Conservation (phyloP, 2,888 invertebrate genomes). For the Eulithis prunata region DNA sequence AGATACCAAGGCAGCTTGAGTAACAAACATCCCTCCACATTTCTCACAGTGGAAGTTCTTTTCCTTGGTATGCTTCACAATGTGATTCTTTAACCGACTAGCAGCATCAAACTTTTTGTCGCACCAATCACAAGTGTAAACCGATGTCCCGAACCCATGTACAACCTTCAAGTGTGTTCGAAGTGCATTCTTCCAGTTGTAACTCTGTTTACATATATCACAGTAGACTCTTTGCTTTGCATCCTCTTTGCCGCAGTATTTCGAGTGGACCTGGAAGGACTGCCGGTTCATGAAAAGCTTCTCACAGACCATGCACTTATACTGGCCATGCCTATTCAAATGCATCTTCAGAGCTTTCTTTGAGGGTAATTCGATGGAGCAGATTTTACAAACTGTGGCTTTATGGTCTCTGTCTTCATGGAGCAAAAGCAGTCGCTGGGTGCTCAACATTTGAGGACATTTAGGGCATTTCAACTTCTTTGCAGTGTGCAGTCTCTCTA, state of each 20-base stretch:
- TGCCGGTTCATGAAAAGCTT: slow-evolving; percentile 62
- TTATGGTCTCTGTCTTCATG: slow-evolving; percentile 62
- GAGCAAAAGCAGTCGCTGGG: slow-evolving; percentile 57
- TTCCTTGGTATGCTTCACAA: slow-evolving; percentile 72
- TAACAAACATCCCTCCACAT: slow-evolving; percentile 70
- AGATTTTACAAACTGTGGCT: slow-evolving; percentile 62
- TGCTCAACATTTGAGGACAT: slow-evolving; percentile 70
- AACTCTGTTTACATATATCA: slow-evolving; percentile 69
- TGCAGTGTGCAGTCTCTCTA: slow-evolving; percentile 64
- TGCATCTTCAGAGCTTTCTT: slow-evolving; percentile 60
- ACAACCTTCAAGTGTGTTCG: slow-evolving; percentile 20
- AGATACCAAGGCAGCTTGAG: slow-evolving; percentile 65
- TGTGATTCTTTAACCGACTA: slow-evolving; percentile 58
- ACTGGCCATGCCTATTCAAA: slow-evolving; percentile 61
- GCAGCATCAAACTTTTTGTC: slow-evolving; percentile 30
- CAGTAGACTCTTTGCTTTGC: slow-evolving; percentile 58
- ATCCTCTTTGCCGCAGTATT: slow-evolving; percentile 60
- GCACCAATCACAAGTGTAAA: slow-evolving; percentile 22
- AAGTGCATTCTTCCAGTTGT: slow-evolving; percentile 40
- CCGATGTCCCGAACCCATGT: slow-evolving; percentile 21
- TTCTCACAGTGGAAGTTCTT: slow-evolving; percentile 66
- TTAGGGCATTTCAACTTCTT: slow-evolving; percentile 69
- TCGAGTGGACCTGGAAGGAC: slow-evolving; percentile 59
- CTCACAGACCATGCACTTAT: slow-evolving; percentile 60
- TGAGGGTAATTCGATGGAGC: slow-evolving; percentile 63